Percentiles rank a stretch among this genome's conserved stretches.
These are phyloP conservation scores for Laticauda laticaudata DNA, from an alignment of 2,113 vertebrate genomes.

Conservation along the genomic window DNA sequence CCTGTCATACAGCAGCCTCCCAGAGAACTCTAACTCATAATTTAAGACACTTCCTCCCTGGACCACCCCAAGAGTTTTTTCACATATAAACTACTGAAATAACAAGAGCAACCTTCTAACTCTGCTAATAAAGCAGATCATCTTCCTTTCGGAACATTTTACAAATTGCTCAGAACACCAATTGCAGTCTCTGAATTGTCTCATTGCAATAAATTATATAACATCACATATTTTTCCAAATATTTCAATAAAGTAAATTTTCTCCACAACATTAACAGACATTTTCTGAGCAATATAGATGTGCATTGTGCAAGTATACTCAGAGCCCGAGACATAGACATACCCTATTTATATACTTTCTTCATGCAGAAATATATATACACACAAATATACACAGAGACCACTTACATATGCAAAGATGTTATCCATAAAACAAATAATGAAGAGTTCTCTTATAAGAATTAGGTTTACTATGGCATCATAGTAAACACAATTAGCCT, in stretches of 20 bases:
- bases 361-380: background rate
- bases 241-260: background rate
- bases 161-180: background rate
- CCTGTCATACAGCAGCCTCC: background rate
- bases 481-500: background rate
- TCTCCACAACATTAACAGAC: background rate
- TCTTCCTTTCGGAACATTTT: background rate
- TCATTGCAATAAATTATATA: background rate
- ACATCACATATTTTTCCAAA: background rate
- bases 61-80: background rate
- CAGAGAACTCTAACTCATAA: background rate
- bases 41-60: background rate
- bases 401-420: background rate
- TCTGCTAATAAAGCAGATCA: background rate
- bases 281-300: background rate
- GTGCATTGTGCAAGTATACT: background rate
- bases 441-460: background rate
- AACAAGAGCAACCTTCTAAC: background rate
- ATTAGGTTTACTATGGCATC: background rate
- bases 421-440: background rate
- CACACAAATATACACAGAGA: background rate
- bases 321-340: background rate
- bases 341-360: background rate
- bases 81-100: background rate
- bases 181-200: background rate